Percentiles rank a stretch among this genome's conserved stretches.
Conservation (phyloP, 2,797 vertebrate species). For the Rhabdomys pumilio region DNA sequence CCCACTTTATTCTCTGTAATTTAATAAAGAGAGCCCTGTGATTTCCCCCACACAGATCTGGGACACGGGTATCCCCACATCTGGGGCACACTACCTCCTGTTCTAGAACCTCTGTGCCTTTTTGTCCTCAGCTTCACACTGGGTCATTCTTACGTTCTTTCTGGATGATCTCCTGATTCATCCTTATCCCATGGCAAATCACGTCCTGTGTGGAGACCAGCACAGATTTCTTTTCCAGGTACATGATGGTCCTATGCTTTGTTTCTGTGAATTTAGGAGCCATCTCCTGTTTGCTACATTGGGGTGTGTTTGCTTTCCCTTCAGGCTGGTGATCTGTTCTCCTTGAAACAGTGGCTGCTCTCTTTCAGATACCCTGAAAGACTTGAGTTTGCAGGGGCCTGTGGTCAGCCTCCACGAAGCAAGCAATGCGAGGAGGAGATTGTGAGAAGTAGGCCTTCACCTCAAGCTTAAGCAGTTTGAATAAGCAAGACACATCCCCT, state of each 20-base stretch:
- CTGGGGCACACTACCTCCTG: accelerated
- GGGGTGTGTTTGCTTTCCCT: too few species aligned
- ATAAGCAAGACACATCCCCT: too few species aligned
- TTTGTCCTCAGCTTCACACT: background rate
- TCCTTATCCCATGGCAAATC: background rate
- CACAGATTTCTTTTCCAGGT: too few species aligned
- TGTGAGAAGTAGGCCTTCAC: background rate
- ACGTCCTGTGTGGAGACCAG: accelerated
- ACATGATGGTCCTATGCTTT: accelerated
- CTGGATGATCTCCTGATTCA: accelerated
- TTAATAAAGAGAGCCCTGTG: accelerated
- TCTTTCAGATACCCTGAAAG: background rate
- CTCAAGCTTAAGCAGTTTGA: accelerated
- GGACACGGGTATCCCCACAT: accelerated
- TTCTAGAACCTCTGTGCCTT: background rate
- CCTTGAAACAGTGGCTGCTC: background rate
- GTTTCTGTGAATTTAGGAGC: background rate
- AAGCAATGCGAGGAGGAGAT: background rate
- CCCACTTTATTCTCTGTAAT: accelerated
- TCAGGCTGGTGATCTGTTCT: accelerated
- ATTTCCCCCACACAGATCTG: background rate
- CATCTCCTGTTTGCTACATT: background rate
- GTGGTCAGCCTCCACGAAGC: background rate
- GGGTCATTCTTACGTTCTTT: background rate
- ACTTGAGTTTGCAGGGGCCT: background rate